Base-by-base conservation (phyloP, 2,888 invertebrate genomes). In the Sclerodermus sp. region DNA sequence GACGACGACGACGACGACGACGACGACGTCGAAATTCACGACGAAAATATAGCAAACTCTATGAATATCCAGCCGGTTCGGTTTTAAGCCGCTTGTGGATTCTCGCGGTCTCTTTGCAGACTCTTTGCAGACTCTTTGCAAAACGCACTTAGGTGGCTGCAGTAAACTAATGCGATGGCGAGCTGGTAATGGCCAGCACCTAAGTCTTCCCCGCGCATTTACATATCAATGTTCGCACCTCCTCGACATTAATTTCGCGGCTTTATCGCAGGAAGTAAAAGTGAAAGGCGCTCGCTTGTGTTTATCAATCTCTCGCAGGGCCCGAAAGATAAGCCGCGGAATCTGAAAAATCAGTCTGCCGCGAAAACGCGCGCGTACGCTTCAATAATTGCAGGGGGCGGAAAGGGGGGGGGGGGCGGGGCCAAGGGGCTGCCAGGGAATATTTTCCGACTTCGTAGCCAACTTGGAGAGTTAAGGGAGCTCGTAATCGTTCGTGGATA, bases 351-450 rank as follows among this genome's bases (percentile, higher is more conserved):
- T 23, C 23, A 8, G 4, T 23, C 23, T 3, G 23, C 23, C n/a
- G n/a, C n/a, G n/a, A n/a, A n/a, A 23, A 23, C 3, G 8, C 8
- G 8, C 3, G 23, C 23, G 8, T 23, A 23, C 23, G 23, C 4
- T 23, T 23, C 8, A 23, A 23, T 23, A 23, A 23, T 23, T 23
- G 34, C 34, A 68, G 63, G 60, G 71, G 71, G 71, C 73, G 71
- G 70, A 65, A n/a, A n/a, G n/a, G n/a, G n/a, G n/a, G n/a, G n/a
- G n/a, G n/a, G n/a, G n/a, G n/a, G n/a, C n/a, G n/a, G n/a, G n/a
- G n/a, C n/a, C n/a, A n/a, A n/a, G n/a, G n/a, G n/a, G 71, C 70
- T 66, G 67, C 60, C 62, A 64, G 62, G 62, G 67, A 70, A 67
- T 66, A 71, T 64, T 63, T n/a, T 63, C 62, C 55, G 63, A 64